Evolutionary conservation across 2,113 vertebrate species (phyloP).

Genomic region (Pseudois nayaur): DNA sequence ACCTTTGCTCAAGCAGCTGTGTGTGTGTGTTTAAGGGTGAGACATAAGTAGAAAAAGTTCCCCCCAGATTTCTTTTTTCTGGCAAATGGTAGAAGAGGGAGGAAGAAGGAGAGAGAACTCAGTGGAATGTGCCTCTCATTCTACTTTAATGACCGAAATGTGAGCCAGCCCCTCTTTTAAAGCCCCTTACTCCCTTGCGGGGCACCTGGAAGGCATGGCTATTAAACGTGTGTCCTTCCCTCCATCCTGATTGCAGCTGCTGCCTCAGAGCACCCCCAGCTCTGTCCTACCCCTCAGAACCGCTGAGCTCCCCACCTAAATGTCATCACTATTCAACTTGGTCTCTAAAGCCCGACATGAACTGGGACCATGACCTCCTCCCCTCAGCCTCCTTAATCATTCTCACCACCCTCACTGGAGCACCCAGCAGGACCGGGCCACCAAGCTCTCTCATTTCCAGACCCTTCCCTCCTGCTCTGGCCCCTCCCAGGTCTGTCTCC

Average conservation of each 20-base stretch:
- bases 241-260: background rate
- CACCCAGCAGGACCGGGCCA: background rate
- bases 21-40: background rate
- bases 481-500: background rate
- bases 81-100: background rate
- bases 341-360: background rate
- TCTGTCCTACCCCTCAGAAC: accelerated
- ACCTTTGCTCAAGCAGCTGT: background rate
- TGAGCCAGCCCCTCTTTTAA: background rate
- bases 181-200: background rate
- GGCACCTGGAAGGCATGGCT: background rate
- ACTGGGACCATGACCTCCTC: background rate
- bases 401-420: background rate
- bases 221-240: background rate
- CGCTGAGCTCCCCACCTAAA: background rate
- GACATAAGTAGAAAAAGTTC: background rate
- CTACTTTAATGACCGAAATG: background rate
- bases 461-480: background rate
- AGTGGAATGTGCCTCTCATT: background rate
- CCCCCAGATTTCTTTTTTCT: background rate
- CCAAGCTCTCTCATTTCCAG: background rate
- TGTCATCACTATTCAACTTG: background rate
- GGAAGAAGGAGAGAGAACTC: background rate
- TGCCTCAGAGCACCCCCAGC: background rate
- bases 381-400: background rate